A percentile compares a stretch with the other conserved stretches of the same genome.
phyloP scores from a whole-genome alignment of 2,797 vertebrate species.

The Enteromius afrohamiltoni region DNA sequence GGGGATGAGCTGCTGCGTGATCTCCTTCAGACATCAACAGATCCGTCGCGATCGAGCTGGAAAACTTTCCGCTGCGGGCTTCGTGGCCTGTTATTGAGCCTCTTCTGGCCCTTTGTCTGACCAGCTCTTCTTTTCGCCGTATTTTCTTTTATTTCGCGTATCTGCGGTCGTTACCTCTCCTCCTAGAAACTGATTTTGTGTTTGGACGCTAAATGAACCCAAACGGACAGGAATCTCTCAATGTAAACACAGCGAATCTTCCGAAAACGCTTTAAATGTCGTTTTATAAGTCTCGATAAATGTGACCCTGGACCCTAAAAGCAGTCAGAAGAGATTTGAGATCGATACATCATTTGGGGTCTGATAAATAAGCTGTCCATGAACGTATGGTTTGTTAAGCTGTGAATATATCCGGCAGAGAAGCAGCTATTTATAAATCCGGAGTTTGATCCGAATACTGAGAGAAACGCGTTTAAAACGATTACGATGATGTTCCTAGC shows the following conservation, averaged over 20 bases:
- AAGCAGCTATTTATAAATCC: neutral
- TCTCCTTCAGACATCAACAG: neutral
- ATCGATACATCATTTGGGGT: neutral
- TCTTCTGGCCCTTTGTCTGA: neutral
- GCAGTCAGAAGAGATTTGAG: neutral
- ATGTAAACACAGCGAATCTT: neutral
- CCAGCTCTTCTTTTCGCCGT: neutral
- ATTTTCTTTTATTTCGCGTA: rapidly evolving
- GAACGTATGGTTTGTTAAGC: neutral
- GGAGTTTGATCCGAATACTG: neutral
- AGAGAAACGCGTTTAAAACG: neutral
- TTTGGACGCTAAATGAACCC: neutral
- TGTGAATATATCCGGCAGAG: neutral
- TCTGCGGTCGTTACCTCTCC: too few species aligned
- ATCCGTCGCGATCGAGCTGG: neutral
- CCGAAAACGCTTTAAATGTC: neutral
- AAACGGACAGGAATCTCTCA: neutral
- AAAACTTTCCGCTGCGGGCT: neutral
- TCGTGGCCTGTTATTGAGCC: neutral
- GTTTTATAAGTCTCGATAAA: neutral
- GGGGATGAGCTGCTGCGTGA: too few species aligned
- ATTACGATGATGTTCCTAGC: neutral
- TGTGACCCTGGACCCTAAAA: neutral
- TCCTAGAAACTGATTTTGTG: rapidly evolving
- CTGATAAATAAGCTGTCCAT: neutral